Evolutionary conservation across 2,113 vertebrate species (phyloP).

Genomic region (Ovis aries): ARS-UI_Ramb_v3.0 NC_056054.1:7788501-7789000

Average conservation of each 20-base stretch:
- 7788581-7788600: neutral
- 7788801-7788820: neutral
- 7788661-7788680: neutral
- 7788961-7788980: neutral
- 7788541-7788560: constrained; percentile 96
- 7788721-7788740: neutral
- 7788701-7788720: neutral
- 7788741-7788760: neutral
- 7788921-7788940: neutral
- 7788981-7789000: neutral
- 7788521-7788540: constrained; percentile 96
- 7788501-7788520: constrained; percentile 97
- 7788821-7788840: neutral
- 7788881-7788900: neutral
- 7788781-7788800: neutral
- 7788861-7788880: neutral
- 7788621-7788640: neutral
- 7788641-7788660: neutral
- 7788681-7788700: neutral
- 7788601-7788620: neutral
- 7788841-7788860: neutral
- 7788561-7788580: constrained; percentile 87
- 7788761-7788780: neutral
- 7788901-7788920: neutral
- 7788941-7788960: neutral